Conservation (phyloP, 2,113 vertebrate species). For the Tyrannus savana region DNA sequence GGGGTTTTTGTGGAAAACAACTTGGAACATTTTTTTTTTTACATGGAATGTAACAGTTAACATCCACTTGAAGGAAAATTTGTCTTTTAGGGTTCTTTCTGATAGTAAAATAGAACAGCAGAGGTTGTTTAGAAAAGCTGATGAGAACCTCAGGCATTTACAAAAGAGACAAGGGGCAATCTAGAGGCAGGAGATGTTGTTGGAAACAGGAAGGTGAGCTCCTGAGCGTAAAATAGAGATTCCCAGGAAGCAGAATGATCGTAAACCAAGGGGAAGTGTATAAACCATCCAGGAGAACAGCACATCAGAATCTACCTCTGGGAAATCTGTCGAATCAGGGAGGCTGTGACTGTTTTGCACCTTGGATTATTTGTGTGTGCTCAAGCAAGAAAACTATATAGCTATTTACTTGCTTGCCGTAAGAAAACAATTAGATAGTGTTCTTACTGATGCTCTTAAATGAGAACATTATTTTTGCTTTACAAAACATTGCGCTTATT, state of each 20-base stretch:
- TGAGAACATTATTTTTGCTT: background rate
- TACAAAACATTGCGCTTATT: background rate
- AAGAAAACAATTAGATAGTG: background rate
- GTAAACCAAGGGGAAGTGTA: background rate
- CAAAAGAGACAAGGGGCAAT: background rate
- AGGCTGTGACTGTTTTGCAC: background rate
- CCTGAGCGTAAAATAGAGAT: background rate
- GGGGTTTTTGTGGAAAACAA: background rate
- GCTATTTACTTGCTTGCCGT: background rate
- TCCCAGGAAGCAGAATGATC: background rate
- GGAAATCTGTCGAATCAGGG: conserved; percentile 16
- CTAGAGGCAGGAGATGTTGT: background rate
- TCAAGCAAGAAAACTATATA: conserved; percentile 35
- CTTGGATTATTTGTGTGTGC: conserved; percentile 25
- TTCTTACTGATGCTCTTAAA: background rate
- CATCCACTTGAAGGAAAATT: background rate
- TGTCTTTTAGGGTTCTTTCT: background rate
- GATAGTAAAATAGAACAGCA: background rate
- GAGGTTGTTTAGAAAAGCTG: background rate
- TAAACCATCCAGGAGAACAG: background rate
- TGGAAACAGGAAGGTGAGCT: background rate
- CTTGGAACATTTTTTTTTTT: background rate
- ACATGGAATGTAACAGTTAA: background rate
- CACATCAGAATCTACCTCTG: background rate
- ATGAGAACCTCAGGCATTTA: background rate